Conservation (phyloP, 2,888 invertebrate species). For the Diploptera punctata region DNA sequence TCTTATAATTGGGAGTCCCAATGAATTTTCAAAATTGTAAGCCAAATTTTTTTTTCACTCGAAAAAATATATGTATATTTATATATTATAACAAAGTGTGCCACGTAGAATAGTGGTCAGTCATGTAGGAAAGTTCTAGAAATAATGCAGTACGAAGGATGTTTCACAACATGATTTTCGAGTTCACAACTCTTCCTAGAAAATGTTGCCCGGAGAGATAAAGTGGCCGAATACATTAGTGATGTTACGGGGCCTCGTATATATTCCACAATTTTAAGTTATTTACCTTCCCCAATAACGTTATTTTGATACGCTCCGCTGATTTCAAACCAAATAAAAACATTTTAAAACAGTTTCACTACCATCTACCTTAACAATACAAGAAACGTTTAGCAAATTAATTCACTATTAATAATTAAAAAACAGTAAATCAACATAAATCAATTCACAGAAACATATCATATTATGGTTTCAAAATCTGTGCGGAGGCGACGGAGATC, state of each 20-base stretch:
- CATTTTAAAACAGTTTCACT: too few relatives aligned
- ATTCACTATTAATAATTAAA: too few relatives aligned
- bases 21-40: conserved; percentile 13
- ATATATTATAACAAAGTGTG: conserved; percentile 21
- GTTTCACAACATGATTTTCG: not conserved
- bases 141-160: conserved; percentile 3
- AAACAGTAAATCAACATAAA: too few relatives aligned
- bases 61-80: conserved; percentile 7
- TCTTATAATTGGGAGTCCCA: conserved; percentile 21
- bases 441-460: too few relatives aligned
- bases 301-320: not conserved
- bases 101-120: conserved; percentile 23
- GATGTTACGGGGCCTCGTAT: conserved; percentile 1
- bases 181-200: conserved; percentile 16
- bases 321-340: not conserved
- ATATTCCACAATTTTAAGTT: too few relatives aligned
- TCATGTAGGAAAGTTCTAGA: conserved; percentile 23
- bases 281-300: not conserved
- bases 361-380: too few relatives aligned
- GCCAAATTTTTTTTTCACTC: conserved; percentile 11
- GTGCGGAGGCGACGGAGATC: conserved; percentile 3
- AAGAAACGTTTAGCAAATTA: too few relatives aligned
- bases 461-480: conserved; percentile 3
- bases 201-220: not conserved
- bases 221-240: not conserved